A percentile compares a stretch with the other conserved stretches of the same genome.
These are phyloP conservation scores for Caracal caracal DNA, from an alignment of 2,113 vertebrate genomes.

Conservation along the genomic window DNA sequence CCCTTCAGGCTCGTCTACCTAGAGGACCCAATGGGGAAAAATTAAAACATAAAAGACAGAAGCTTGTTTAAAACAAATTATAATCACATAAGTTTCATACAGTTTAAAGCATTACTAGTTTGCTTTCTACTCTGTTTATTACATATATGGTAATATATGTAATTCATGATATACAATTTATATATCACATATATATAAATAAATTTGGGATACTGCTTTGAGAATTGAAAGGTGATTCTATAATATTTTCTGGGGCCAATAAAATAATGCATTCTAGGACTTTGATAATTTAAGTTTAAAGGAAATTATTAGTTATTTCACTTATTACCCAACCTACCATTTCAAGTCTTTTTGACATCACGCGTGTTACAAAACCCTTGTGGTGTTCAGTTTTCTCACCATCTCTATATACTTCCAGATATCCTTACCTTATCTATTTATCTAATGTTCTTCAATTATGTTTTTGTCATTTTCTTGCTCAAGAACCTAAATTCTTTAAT, in stretches of 20 bases:
- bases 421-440: neutral
- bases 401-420: neutral
- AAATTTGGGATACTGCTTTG: neutral
- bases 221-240: neutral
- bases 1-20: neutral
- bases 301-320: neutral
- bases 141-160: neutral
- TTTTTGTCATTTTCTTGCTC: neutral
- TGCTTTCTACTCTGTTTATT: neutral
- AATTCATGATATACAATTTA: neutral
- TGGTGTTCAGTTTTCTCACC: neutral
- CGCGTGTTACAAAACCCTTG: neutral
- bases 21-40: neutral
- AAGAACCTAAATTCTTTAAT: neutral
- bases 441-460: neutral
- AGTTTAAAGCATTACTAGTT: neutral
- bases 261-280: neutral
- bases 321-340: neutral
- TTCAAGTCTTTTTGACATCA: neutral
- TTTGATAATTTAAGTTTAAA: neutral
- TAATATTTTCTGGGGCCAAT: neutral
- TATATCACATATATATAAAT: neutral
- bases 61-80: neutral
- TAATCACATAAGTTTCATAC: neutral
- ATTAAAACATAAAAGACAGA: neutral